phyloP scores from a whole-genome alignment of 2,888 invertebrate genomes.

The Coelopa pilipes region DNA sequence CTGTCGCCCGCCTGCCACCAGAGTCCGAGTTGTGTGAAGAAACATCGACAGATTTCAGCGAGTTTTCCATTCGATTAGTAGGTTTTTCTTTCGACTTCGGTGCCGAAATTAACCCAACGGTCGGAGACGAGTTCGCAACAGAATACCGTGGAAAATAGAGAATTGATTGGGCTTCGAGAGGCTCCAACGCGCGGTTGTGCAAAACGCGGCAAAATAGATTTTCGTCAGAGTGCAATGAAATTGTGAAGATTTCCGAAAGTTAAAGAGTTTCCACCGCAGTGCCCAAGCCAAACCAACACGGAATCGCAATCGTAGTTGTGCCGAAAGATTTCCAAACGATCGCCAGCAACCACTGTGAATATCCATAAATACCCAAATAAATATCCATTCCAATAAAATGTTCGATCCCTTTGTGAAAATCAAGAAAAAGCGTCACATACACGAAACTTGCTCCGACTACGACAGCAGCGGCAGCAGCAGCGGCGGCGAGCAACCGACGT shows the following conservation, averaged over 20 bases:
- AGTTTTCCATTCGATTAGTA: too few relatives aligned
- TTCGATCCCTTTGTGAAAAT: constrained; percentile 67
- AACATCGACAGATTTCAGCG: too few relatives aligned
- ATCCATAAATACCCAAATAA: constrained; percentile 30
- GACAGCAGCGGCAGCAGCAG: constrained; percentile 45
- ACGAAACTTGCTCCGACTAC: constrained; percentile 44
- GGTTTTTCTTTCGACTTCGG: too few relatives aligned
- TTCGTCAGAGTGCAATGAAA: not conserved
- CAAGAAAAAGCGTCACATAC: constrained; percentile 61
- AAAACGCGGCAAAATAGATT: not conserved
- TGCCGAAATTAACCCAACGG: not conserved
- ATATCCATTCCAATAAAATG: constrained; percentile 56
- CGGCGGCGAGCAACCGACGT: constrained; percentile 29
- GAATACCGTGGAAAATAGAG: not conserved
- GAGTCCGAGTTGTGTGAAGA: too few relatives aligned
- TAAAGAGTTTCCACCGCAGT: not conserved
- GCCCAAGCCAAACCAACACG: constrained; percentile 39
- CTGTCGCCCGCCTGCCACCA: too few relatives aligned
- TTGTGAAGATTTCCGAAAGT: not conserved
- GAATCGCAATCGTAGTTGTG: too few relatives aligned
- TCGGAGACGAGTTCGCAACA: constrained; percentile 1
- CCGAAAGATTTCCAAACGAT: too few relatives aligned
- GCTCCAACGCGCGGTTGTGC: too few relatives aligned
- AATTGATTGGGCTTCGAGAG: too few relatives aligned
- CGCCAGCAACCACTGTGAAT: constrained; percentile 38